phyloP scores from a whole-genome alignment of 2,888 invertebrate species.

The Drosophila hawaiiensis region DNA sequence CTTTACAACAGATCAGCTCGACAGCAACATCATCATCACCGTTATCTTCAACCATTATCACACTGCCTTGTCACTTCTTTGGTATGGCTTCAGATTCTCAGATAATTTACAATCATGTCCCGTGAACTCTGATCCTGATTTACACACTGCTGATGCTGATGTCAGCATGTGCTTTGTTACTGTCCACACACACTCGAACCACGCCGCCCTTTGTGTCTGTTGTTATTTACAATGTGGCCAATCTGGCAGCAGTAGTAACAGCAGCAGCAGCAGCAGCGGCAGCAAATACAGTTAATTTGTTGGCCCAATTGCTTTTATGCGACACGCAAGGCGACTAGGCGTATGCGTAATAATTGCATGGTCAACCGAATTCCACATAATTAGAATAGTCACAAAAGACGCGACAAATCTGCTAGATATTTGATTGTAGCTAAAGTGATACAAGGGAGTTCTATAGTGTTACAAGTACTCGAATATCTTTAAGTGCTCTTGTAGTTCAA shows the following conservation, averaged over 20 bases:
- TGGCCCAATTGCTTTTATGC: slow-evolving; percentile 51
- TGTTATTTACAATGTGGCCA: slow-evolving; percentile 68
- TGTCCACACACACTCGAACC: slow-evolving; percentile 13
- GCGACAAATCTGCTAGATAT: background rate
- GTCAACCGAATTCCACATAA: slow-evolving; percentile 48
- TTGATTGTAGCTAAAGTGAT: background rate
- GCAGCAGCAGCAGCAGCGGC: background rate
- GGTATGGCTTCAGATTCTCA: slow-evolving; percentile 62
- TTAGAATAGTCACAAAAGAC: slow-evolving; percentile 42
- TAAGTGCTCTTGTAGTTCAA: background rate
- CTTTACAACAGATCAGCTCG: slow-evolving; percentile 50
- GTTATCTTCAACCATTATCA: slow-evolving; percentile 23
- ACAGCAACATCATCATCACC: slow-evolving; percentile 22
- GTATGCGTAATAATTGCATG: slow-evolving; percentile 66
- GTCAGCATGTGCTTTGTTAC: slow-evolving; percentile 69
- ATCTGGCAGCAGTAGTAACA: slow-evolving; percentile 23
- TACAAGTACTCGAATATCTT: background rate
- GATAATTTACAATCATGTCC: slow-evolving; percentile 77
- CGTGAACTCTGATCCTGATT: slow-evolving; percentile 71
- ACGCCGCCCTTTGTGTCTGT: slow-evolving; percentile 46
- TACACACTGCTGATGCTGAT: slow-evolving; percentile 73
- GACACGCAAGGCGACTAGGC: slow-evolving; percentile 30
- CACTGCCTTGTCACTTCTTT: slow-evolving; percentile 57
- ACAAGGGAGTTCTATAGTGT: background rate
- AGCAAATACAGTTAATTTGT: slow-evolving; percentile 63